phyloP scores from a whole-genome alignment of 2,113 vertebrate genomes.

The Cacatua alba region DNA sequence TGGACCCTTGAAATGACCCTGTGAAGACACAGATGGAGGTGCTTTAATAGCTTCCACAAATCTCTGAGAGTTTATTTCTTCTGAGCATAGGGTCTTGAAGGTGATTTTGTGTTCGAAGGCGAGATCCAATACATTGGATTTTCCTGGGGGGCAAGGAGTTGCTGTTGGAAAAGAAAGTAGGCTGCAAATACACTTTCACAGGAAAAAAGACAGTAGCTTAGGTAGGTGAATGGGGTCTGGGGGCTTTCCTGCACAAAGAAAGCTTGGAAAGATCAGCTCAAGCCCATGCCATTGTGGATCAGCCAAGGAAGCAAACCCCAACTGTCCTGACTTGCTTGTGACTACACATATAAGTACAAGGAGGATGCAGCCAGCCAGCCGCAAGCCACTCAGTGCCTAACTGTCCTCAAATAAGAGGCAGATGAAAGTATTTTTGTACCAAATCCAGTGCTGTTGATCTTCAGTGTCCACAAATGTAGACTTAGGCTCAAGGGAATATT shows the following conservation, averaged over 20 bases:
- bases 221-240: background rate
- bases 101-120: background rate
- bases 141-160: background rate
- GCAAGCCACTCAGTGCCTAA: accelerated
- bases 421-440: background rate
- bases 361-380: background rate
- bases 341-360: accelerated
- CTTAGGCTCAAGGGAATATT: background rate
- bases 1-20: background rate
- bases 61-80: background rate
- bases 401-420: background rate
- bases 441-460: background rate
- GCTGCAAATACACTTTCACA: background rate
- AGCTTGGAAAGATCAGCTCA: background rate
- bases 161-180: background rate
- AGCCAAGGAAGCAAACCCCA: background rate
- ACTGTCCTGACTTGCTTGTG: background rate
- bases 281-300: background rate
- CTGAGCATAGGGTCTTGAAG: background rate
- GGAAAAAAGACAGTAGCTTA: background rate
- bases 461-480: background rate
- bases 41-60: background rate
- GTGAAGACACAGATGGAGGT: background rate
- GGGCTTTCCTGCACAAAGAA: background rate
- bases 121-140: background rate